A percentile compares a stretch with the other conserved stretches of the same genome.
Conservation (phyloP, 2,888 invertebrate species). For the Sesamia inferens region DNA sequence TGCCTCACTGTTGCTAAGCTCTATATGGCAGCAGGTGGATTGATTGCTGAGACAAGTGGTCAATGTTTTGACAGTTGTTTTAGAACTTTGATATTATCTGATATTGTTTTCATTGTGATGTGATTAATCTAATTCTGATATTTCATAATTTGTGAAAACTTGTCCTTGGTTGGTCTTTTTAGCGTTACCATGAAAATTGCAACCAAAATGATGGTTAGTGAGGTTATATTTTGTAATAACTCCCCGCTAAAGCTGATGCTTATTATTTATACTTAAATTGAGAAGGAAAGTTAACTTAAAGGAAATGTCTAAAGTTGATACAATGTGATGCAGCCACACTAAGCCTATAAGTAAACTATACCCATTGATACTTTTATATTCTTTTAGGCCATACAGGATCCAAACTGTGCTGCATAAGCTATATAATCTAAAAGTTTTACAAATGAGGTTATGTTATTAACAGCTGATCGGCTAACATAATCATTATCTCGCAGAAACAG, state of each 20-base stretch:
- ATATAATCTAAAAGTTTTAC: background rate
- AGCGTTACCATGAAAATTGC: constrained; percentile 29
- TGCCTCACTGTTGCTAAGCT: constrained; percentile 59
- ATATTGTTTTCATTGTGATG: constrained; percentile 54
- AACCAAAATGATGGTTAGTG: background rate
- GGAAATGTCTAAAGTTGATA: background rate
- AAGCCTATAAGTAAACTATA: no score
- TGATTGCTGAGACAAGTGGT: constrained; percentile 18
- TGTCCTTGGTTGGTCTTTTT: constrained; percentile 18
- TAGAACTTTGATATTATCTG: constrained; percentile 49
- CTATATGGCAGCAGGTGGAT: constrained; percentile 35
- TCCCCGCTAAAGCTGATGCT: background rate
- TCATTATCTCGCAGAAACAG: background rate
- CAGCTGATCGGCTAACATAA: constrained; percentile 37
- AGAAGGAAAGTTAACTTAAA: background rate
- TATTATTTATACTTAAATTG: background rate
- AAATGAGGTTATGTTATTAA: constrained; percentile 41
- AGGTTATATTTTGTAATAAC: constrained; percentile 25
- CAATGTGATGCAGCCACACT: constrained; percentile 11
- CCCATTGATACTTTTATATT: background rate
- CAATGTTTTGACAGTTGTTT: constrained; percentile 52
- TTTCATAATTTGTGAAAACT: constrained; percentile 31
- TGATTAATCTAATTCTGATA: constrained; percentile 59
- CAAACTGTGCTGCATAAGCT: background rate
- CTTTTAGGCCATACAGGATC: background rate